phyloP scores from a whole-genome alignment of 2,113 vertebrate genomes.

The Pionites leucogaster region DNA sequence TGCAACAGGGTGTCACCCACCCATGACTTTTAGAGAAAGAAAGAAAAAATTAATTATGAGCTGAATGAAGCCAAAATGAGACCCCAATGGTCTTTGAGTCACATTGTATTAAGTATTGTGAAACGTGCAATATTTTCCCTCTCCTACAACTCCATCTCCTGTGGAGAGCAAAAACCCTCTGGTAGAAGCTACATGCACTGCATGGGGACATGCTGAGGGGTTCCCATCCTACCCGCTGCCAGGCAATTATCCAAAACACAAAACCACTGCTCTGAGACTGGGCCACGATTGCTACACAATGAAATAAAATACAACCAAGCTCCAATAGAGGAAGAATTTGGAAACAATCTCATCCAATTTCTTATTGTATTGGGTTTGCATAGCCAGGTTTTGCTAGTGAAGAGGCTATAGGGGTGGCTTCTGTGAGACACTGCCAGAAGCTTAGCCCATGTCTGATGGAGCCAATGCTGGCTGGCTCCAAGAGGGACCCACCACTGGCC shows the following conservation, averaged over 20 bases:
- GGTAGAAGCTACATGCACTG: neutral
- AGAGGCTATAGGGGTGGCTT: neutral
- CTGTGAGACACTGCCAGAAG: neutral
- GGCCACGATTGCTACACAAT: neutral
- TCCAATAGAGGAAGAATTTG: neutral
- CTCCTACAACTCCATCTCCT: neutral
- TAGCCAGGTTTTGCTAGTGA: neutral
- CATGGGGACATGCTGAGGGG: neutral
- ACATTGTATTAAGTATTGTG: neutral
- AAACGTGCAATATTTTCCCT: neutral
- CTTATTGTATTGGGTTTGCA: neutral
- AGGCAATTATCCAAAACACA: neutral
- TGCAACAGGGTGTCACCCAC: neutral
- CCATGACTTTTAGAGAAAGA: neutral
- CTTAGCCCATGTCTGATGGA: neutral
- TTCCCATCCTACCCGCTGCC: neutral
- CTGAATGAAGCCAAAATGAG: neutral
- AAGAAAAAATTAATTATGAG: neutral
- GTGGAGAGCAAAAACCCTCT: neutral
- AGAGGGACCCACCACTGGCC: fast-evolving
- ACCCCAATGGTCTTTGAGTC: neutral
- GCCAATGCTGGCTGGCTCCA: neutral
- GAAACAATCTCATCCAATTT: neutral
- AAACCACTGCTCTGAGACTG: neutral
- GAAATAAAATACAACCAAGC: neutral